phyloP scores from a whole-genome alignment of 2,888 invertebrate species.

The Automeris io region DNA sequence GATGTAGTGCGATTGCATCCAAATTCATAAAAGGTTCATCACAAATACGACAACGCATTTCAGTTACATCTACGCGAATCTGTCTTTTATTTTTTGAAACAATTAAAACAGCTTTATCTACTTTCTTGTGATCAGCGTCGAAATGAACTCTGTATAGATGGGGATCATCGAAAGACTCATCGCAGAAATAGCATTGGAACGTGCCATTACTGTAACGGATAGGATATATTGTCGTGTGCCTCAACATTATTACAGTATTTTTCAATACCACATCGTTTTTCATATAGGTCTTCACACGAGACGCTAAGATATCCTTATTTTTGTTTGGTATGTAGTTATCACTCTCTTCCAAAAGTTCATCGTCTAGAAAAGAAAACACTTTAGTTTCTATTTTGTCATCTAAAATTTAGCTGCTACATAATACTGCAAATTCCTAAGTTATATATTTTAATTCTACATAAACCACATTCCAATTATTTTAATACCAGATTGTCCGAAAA shows the following conservation, averaged over 20 bases:
- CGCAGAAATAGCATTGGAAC: conserved; percentile 3
- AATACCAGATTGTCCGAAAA: too few relatives aligned
- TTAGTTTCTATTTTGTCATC: conserved; percentile 1
- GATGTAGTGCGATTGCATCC: conserved; percentile 13
- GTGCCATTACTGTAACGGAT: neutral
- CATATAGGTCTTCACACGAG: neutral
- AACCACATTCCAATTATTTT: too few relatives aligned
- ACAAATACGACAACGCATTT: conserved; percentile 8
- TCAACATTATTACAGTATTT: conserved; percentile 7
- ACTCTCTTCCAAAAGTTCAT: neutral
- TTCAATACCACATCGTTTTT: conserved; percentile 1
- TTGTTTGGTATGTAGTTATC: neutral
- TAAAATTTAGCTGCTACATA: too few relatives aligned
- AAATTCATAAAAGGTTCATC: neutral
- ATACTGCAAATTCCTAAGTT: too few relatives aligned
- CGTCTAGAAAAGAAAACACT: conserved; percentile 21
- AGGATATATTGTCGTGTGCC: conserved; percentile 2
- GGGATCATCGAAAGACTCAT: neutral
- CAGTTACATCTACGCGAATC: conserved; percentile 25
- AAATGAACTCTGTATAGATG: conserved; percentile 4
- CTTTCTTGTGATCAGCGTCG: conserved; percentile 2
- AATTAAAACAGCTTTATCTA: neutral
- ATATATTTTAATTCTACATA: too few relatives aligned
- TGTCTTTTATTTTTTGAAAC: neutral
- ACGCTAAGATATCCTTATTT: neutral